These are phyloP conservation scores for Pedionomus torquatus DNA, from an alignment of 2,113 vertebrate genomes.

Conservation along the genomic window DNA sequence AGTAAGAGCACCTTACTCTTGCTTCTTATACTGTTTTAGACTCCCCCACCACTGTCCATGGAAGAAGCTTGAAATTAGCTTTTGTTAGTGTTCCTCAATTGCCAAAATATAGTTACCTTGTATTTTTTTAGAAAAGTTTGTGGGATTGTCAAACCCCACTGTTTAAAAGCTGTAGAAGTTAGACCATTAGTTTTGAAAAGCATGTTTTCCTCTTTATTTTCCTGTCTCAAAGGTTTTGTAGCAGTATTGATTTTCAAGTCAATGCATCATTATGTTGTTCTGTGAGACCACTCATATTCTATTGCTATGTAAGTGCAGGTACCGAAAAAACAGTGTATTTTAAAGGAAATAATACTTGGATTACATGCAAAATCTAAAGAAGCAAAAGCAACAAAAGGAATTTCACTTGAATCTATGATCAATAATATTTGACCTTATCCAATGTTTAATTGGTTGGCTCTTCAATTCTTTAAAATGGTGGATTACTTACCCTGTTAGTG, in stretches of 20 bases:
- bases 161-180: conserved; percentile 55
- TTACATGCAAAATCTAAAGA: conserved; percentile 62
- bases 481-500: conserved; percentile 62
- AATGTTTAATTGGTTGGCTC: conserved; percentile 73
- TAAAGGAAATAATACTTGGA: conserved; percentile 59
- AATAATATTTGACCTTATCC: conserved; percentile 77
- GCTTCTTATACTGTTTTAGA: neutral
- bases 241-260: conserved; percentile 70
- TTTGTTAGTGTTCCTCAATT: neutral
- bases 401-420: conserved; percentile 70
- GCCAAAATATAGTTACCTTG: neutral
- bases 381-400: conserved; percentile 34
- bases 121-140: neutral
- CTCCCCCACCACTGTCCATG: neutral
- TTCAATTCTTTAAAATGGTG: conserved; percentile 73
- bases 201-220: conserved; percentile 20
- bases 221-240: conserved; percentile 58
- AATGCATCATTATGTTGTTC: conserved; percentile 67
- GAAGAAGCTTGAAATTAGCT: neutral
- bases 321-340: conserved; percentile 29
- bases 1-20: neutral
- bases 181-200: conserved; percentile 39
- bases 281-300: conserved; percentile 58
- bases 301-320: conserved; percentile 44
- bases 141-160: neutral